These are phyloP conservation scores for Scolopax bukidnonensis DNA, from an alignment of 2,797 vertebrate species.

Conservation along the genomic window DNA sequence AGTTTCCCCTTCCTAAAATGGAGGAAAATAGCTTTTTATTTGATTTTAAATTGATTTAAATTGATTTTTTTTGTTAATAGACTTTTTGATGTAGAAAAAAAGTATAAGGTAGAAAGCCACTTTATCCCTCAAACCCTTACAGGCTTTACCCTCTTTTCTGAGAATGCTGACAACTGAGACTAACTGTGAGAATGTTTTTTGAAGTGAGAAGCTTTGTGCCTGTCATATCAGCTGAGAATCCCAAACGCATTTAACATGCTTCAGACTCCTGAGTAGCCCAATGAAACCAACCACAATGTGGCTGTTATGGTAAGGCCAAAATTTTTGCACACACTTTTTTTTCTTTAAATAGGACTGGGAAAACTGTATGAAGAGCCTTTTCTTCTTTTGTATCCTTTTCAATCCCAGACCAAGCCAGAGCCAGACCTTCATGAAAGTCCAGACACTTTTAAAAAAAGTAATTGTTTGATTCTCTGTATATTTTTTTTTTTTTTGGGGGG, in stretches of 20 bases:
- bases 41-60: no score
- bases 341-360: constrained; percentile 29
- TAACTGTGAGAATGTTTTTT: not conserved
- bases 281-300: constrained; percentile 43
- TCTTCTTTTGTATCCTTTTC: constrained; percentile 28
- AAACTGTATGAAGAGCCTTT: not conserved
- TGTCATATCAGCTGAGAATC: not conserved
- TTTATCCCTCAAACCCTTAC: not conserved
- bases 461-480: constrained; percentile 44
- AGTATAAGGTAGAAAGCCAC: not conserved
- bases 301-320: constrained; percentile 16
- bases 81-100: not conserved
- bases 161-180: not conserved
- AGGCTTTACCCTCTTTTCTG: not conserved
- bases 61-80: not conserved
- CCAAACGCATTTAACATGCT: not conserved
- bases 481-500: not conserved
- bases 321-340: not conserved
- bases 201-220: not conserved
- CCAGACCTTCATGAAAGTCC: constrained; percentile 3
- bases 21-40: not conserved
- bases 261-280: not conserved
- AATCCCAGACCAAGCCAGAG: constrained; percentile 1
- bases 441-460: not conserved
- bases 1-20: not conserved